Evolutionary conservation across 2,113 vertebrate species (phyloP).

Genomic region (Columba janthina): DNA sequence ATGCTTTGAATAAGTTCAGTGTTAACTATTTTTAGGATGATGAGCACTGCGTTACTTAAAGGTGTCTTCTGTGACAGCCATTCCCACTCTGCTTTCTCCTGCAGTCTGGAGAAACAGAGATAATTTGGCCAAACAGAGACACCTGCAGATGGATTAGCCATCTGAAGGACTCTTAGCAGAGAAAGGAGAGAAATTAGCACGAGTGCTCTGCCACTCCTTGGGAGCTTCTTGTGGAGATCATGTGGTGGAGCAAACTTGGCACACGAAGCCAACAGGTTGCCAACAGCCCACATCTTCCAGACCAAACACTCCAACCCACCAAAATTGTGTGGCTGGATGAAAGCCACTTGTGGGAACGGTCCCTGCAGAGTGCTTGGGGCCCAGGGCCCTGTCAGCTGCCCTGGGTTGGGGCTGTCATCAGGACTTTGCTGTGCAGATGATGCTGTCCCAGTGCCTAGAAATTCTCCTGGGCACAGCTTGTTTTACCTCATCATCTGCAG

Average conservation of each 20-base stretch:
- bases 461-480: not conserved
- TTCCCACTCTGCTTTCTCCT: not conserved
- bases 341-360: not conserved
- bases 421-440: fast-evolving
- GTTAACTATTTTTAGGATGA: not conserved
- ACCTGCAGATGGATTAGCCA: not conserved
- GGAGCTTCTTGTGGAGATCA: not conserved
- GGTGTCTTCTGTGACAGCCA: not conserved
- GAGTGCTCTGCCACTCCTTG: fast-evolving
- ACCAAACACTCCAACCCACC: not conserved
- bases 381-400: not conserved
- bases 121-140: not conserved
- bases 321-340: not conserved
- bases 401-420: not conserved
- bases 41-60: not conserved
- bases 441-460: not conserved
- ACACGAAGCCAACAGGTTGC: not conserved
- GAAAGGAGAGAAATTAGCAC: not conserved
- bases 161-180: not conserved
- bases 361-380: not conserved
- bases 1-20: not conserved
- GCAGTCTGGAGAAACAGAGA: too few relatives aligned
- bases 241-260: not conserved
- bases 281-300: not conserved
- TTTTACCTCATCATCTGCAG: not conserved